Conservation (phyloP, 2,113 vertebrate species). For the Micronycteris hirsuta region DNA sequence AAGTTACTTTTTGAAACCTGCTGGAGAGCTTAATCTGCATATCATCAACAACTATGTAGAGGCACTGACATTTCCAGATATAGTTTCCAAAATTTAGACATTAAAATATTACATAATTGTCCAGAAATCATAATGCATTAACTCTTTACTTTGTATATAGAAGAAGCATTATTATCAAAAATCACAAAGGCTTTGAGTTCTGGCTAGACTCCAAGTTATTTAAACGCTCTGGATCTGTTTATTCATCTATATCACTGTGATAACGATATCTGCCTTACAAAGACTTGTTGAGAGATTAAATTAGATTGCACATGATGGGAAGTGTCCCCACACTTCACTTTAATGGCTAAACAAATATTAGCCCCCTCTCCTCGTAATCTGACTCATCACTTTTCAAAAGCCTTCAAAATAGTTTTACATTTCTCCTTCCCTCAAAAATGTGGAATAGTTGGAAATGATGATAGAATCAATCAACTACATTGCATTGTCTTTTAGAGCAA, state of each 20-base stretch:
- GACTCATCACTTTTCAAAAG: constrained; percentile 36
- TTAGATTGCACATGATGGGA: neutral
- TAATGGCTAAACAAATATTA: constrained; percentile 45
- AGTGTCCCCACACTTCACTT: neutral
- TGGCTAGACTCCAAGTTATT: neutral
- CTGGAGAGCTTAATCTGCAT: constrained; percentile 27
- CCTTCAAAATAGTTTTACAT: constrained; percentile 14
- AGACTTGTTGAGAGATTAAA: constrained; percentile 33
- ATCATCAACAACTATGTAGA: neutral
- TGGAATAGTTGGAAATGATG: neutral
- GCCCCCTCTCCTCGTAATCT: neutral
- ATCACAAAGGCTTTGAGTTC: neutral
- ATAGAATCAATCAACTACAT: neutral
- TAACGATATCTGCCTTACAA: neutral
- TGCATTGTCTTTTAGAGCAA: constrained; percentile 14
- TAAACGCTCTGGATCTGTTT: constrained; percentile 12
- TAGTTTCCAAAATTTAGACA: constrained; percentile 7
- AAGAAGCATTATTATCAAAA: neutral
- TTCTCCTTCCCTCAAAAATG: constrained; percentile 13
- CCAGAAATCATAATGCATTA: constrained; percentile 41
- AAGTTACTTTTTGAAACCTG: constrained; percentile 41
- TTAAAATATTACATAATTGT: constrained; percentile 6
- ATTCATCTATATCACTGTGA: constrained; percentile 11
- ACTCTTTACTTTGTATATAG: neutral
- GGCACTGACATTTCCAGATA: constrained; percentile 10